These are phyloP conservation scores for Limosa lapponica DNA, from an alignment of 2,797 vertebrate species.

Conservation along the genomic window DNA sequence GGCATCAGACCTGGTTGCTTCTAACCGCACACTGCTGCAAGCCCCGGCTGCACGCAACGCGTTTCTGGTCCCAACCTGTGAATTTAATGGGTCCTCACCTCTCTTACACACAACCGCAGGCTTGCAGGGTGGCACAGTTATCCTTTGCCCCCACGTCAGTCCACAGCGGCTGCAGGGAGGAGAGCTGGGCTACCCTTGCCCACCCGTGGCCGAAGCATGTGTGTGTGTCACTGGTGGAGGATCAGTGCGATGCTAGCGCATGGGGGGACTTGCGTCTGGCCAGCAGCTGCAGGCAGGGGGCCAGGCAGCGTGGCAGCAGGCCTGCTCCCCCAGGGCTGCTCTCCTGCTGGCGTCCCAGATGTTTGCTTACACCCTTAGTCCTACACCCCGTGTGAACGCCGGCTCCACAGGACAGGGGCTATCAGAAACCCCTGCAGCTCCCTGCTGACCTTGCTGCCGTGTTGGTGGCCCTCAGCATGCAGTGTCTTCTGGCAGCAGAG, in stretches of 20 bases:
- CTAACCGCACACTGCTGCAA: fast-evolving
- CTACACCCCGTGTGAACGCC: fast-evolving
- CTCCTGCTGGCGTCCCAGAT: not conserved
- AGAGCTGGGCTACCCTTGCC: not conserved
- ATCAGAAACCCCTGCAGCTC: not conserved
- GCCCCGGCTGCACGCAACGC: fast-evolving
- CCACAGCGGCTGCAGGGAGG: not conserved
- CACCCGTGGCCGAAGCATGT: fast-evolving
- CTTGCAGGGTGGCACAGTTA: not conserved
- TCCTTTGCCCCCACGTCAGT: not conserved
- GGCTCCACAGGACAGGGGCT: not conserved
- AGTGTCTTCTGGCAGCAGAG: not conserved
- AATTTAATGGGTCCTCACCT: not conserved
- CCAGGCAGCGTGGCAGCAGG: fast-evolving
- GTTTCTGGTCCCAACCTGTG: not conserved
- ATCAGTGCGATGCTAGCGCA: fast-evolving
- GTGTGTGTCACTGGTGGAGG: fast-evolving
- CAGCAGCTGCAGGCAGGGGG: not conserved
- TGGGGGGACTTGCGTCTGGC: not conserved
- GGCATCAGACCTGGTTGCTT: not conserved
- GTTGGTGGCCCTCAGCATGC: fast-evolving
- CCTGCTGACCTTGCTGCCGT: not conserved
- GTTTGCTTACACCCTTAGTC: not conserved
- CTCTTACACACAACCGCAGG: fast-evolving
- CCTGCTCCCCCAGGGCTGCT: not conserved